Evolutionary conservation across 2,113 vertebrate genomes (phyloP).

Genomic region (Rhizomys pruinosus): DNA sequence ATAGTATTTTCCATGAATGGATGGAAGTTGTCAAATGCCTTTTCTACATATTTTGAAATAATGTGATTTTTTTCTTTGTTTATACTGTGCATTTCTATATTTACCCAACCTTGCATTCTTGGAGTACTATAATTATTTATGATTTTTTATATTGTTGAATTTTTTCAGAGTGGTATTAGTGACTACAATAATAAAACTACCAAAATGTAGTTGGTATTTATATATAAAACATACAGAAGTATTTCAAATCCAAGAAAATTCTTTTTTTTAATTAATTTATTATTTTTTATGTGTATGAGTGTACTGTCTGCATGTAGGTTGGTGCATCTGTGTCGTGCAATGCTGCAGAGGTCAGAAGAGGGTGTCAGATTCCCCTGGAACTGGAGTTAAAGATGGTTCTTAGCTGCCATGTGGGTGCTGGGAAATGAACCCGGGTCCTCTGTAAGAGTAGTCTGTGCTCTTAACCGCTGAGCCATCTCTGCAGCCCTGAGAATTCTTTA

Average conservation of each 20-base stretch:
- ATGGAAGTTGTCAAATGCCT: not conserved
- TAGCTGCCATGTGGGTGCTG: no score
- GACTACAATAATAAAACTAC: not conserved
- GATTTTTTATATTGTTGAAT: not conserved
- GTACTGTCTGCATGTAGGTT: no score
- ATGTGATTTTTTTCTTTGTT: conserved; percentile 7
- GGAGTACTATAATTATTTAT: not conserved
- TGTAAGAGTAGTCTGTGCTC: no score
- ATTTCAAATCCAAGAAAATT: not conserved
- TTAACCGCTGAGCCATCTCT: no score
- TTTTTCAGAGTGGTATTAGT: not conserved
- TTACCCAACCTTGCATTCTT: not conserved
- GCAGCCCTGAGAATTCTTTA: conserved; percentile 1
- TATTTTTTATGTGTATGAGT: no score
- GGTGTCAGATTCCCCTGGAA: no score
- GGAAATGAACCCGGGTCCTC: no score
- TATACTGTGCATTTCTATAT: not conserved
- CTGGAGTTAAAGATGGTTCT: no score
- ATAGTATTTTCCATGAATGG: conserved; percentile 1
- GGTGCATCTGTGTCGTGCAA: no score
- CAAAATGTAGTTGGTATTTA: not conserved
- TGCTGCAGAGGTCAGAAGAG: no score
- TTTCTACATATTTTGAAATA: not conserved
- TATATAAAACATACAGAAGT: not conserved
- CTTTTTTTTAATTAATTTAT: no score